Evolutionary conservation across 2,113 vertebrate species (phyloP).

Genomic region (Calonectris borealis): DNA sequence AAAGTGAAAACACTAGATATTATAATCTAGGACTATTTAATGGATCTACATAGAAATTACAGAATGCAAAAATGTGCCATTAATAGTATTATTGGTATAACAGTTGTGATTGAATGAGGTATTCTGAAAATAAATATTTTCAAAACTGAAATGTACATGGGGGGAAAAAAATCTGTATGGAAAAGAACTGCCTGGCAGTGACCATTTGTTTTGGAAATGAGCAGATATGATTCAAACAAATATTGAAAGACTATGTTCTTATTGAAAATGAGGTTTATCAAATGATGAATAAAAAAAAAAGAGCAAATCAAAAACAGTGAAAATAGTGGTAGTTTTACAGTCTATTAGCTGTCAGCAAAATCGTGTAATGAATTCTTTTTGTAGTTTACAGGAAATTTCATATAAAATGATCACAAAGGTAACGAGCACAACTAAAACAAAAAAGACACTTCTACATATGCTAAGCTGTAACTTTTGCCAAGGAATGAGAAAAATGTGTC

Average conservation of each 20-base stretch:
- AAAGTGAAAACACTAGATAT: neutral
- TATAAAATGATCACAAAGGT: neutral
- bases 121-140: neutral
- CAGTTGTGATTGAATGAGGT: neutral
- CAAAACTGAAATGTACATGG: neutral
- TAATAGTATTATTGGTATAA: neutral
- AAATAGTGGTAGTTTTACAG: neutral
- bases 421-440: fast-evolving
- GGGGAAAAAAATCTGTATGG: fast-evolving
- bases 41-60: neutral
- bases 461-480: neutral
- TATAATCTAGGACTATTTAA: neutral
- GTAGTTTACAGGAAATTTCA: neutral
- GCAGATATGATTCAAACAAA: neutral
- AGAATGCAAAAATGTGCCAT: neutral
- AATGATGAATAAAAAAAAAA: neutral
- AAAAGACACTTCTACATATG: neutral
- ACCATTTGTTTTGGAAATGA: neutral
- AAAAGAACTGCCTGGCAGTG: neutral
- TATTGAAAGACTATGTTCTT: neutral
- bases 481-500: neutral
- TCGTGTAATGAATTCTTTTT: neutral
- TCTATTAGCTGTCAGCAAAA: neutral
- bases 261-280: neutral
- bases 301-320: neutral